A percentile compares a stretch with the other conserved stretches of the same genome.
Evolutionary conservation across 2,797 vertebrate species (phyloP).

Genomic region (Phoebastria nigripes): DNA sequence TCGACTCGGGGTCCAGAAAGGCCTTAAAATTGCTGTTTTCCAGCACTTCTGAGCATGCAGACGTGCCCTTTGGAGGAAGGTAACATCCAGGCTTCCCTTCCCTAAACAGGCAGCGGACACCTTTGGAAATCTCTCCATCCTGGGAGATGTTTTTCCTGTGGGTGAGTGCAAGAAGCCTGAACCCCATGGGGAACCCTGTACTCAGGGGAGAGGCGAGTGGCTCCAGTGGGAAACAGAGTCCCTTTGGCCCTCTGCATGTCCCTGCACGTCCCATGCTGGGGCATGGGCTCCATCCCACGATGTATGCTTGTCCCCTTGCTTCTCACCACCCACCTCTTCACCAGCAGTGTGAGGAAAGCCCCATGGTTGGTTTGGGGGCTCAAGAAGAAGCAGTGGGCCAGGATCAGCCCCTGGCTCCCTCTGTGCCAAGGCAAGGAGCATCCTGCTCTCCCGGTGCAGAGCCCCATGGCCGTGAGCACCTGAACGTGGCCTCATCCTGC

Average conservation of each 20-base stretch:
- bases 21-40: neutral
- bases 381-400: neutral
- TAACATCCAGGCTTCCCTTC: neutral
- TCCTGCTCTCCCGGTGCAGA: neutral
- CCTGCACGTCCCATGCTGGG: too few species aligned
- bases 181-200: rapidly evolving
- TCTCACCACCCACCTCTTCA: neutral
- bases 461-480: neutral
- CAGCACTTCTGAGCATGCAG: neutral
- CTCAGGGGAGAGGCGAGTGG: rapidly evolving
- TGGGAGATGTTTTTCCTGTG: neutral
- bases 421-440: neutral
- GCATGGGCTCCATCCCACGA: neutral
- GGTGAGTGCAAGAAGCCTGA: neutral
- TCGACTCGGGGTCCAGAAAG: rapidly evolving
- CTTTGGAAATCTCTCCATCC: neutral
- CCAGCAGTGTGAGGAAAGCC: neutral
- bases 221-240: neutral
- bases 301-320: neutral
- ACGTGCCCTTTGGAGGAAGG: neutral
- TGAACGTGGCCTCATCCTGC: neutral
- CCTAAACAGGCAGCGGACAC: neutral
- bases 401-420: neutral
- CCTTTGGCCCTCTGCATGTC: neutral
- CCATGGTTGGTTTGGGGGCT: neutral